Base-by-base conservation (phyloP, 2,113 vertebrate genomes). In the Cryptomyrus ogoouensis region DNA sequence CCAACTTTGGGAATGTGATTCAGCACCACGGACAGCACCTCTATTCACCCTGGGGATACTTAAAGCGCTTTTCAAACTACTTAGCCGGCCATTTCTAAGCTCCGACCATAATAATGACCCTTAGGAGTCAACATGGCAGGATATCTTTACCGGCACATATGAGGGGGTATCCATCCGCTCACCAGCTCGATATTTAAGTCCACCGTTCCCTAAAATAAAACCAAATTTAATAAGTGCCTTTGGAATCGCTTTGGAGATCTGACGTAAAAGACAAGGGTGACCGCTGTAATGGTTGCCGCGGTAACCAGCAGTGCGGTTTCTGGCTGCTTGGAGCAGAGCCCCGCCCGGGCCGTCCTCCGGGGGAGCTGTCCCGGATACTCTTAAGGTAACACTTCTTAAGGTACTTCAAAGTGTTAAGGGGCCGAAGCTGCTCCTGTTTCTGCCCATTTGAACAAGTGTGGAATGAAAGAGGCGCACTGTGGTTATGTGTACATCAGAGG, bases 21-120 rank as follows among this genome's bases (percentile, higher is more conserved):
- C 74, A 80, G 74, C 74, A 80, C 74, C 74, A 80, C 74, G 74
- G 74, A 80, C 74, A 80, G 74, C 74, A 80, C 9, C 70, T 8
- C 35, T 39, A 80, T 35, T 39, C 35, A 42, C 35, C 35, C 35
- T 42, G 35, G 35, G 31, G 7, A 19, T 19, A 17, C 31, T 39
- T 17, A 42, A 80, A 80, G 15, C 0, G 13, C 35, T 80, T 39
- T n/a, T 19, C 35, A 8, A 17, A 80, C 31, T 39, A 80, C 31
- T 35, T 80, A 17, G 35, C 35, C 35, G 2, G 35, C 74, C 13
- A 19, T 19, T 42, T 77, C 27, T 17, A 77, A 77, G 70, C 31
- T 39, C 15, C 35, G 35, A 8, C 35, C 74, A 42, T 42, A 80
- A 42, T 80, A 80, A 80, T 2, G 70, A 77, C 70, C 27, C 35